These are phyloP conservation scores for Rhorus exstirpatorius DNA, from an alignment of 2,888 invertebrate genomes.

Conservation along the genomic window DNA sequence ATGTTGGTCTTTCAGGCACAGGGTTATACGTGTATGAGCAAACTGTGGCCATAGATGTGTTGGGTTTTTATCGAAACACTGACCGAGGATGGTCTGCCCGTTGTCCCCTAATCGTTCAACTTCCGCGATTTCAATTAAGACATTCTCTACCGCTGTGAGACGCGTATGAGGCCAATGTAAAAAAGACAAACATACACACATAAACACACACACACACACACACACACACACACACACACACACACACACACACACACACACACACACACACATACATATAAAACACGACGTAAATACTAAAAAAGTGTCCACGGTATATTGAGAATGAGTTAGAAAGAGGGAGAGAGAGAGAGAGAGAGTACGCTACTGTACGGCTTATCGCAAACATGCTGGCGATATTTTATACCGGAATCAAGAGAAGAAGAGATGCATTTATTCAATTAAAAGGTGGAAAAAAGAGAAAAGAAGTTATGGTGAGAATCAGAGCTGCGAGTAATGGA, in stretches of 20 bases:
- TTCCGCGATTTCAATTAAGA: conserved; percentile 79
- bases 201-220: too few relatives aligned
- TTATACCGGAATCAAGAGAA: neutral
- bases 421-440: neutral
- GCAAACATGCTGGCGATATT: neutral
- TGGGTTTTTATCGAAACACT: conserved; percentile 4
- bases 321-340: too few relatives aligned
- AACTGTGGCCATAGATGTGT: conserved; percentile 19
- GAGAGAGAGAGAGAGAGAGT: too few relatives aligned
- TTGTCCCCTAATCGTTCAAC: conserved; percentile 66
- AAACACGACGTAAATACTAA: too few relatives aligned
- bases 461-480: neutral
- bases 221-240: too few relatives aligned
- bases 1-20: neutral
- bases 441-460: neutral
- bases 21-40: neutral
- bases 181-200: conserved; percentile 25
- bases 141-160: conserved; percentile 72
- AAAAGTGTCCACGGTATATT: too few relatives aligned
- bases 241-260: neutral
- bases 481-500: too few relatives aligned
- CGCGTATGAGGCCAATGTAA: conserved; percentile 29
- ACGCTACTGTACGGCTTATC: neutral
- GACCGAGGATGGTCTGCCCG: conserved; percentile 21
- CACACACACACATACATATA: neutral